Evolutionary conservation across 2,797 vertebrate species (phyloP).

Genomic region (Numenius phaeopus): DNA sequence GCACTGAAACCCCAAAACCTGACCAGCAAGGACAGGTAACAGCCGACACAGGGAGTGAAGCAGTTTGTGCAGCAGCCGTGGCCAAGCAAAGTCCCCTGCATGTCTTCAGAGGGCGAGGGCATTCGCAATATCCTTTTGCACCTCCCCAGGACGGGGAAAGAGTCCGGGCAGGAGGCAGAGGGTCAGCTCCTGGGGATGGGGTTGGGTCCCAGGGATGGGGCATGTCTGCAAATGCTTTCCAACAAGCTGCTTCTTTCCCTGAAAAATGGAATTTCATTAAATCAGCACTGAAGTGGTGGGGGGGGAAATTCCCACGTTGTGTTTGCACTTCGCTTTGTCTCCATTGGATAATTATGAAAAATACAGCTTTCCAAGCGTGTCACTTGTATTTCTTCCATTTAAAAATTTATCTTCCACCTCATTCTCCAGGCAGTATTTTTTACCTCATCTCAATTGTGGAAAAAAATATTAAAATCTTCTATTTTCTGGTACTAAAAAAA

Average conservation of each 20-base stretch:
- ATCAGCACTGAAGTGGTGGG: neutral
- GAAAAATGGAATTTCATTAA: conserved; percentile 54
- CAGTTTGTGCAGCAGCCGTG: neutral
- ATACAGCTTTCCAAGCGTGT: neutral
- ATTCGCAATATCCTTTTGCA: neutral
- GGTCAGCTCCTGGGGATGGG: accelerated
- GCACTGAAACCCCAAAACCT: neutral
- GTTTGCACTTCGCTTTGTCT: conserved; percentile 18
- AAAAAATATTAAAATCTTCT: neutral
- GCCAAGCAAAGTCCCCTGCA: accelerated
- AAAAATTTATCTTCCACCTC: neutral
- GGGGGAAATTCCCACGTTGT: neutral
- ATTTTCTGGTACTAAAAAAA: neutral
- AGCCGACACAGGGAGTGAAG: neutral
- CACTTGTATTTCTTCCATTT: conserved; percentile 18
- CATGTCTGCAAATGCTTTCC: neutral
- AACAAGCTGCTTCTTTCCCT: neutral
- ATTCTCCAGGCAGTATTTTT: neutral
- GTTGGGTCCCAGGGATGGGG: neutral
- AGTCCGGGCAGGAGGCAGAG: neutral
- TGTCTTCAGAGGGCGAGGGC: neutral
- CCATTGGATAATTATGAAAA: conserved; percentile 61
- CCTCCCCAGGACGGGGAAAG: neutral
- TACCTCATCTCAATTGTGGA: neutral
- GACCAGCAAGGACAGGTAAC: neutral